A percentile compares a stretch with the other conserved stretches of the same genome.
phyloP scores from a whole-genome alignment of 2,888 invertebrate genomes.

The Xestia ashworthii region DNA sequence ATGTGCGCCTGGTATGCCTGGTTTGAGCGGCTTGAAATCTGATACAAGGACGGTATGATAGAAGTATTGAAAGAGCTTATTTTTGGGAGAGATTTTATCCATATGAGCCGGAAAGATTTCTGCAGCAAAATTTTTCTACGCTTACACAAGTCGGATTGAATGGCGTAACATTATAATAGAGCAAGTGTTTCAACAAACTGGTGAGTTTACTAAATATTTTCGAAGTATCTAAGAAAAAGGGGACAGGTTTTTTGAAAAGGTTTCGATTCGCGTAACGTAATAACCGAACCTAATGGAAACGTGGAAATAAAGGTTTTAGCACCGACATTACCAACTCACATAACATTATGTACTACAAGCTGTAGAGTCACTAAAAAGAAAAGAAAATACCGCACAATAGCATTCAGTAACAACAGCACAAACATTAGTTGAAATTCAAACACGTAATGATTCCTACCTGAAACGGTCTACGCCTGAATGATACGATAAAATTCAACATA shows the following conservation, averaged over 20 bases:
- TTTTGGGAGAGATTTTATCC: constrained; percentile 34
- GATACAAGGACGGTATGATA: constrained; percentile 22
- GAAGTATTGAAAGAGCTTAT: constrained; percentile 27
- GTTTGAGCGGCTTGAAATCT: constrained; percentile 34
- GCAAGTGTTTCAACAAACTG: background rate
- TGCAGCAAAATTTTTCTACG: background rate
- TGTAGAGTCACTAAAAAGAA: constrained; percentile 31
- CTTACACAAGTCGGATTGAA: constrained; percentile 2
- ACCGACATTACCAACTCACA: constrained; percentile 28
- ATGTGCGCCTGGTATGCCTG: constrained; percentile 41
- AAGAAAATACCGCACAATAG: constrained; percentile 34
- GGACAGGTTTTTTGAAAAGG: background rate
- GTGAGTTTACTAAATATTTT: background rate
- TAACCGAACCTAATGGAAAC: background rate
- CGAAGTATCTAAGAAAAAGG: background rate
- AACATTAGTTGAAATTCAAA: constrained; percentile 70
- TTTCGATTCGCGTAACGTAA: constrained; percentile 12
- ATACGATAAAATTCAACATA: constrained; percentile 71
- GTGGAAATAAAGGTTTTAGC: constrained; percentile 22
- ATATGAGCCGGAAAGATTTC: background rate
- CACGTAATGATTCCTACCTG: constrained; percentile 62
- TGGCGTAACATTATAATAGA: background rate
- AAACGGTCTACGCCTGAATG: constrained; percentile 44
- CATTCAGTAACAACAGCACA: constrained; percentile 32
- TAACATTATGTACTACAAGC: constrained; percentile 47